Base-by-base conservation (phyloP, 2,113 vertebrate species). In the Pica pica region DNA sequence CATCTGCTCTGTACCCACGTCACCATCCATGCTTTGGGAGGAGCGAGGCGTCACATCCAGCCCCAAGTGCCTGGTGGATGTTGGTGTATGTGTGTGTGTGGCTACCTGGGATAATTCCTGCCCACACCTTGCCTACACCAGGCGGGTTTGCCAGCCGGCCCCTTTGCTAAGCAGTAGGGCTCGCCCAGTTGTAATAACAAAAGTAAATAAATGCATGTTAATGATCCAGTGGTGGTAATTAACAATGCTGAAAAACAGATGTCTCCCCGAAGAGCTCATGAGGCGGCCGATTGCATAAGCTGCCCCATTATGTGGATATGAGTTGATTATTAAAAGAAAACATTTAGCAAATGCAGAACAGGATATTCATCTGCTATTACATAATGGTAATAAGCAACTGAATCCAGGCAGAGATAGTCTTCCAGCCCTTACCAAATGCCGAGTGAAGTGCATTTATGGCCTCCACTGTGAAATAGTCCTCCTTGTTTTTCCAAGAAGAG, bases 291-390 rank as follows among this genome's bases (percentile, higher is more conserved):
- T 97, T 97, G 95, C 97, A 91, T 90, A 95, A 97, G 69, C 67
- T 31, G 42, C 31, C 73, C 92, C 87, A 95, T 96, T 92, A 93
- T 76, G 85, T 55, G 79, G 78, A 26, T 87, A 88, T 20, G 74
- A 91, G 93, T 46, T 57, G 95, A 88, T 96, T 95, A 96, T 96
- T 95, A 96, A 97, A 97, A 97, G 94, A 97, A 97, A 95, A 96
- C 94, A 96, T 96, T 97, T 98, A 97, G 91, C 92, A 89, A 89
- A 94, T 28, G 95, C 93, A 92, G 94, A 91, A 19, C 71, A 78
- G 94, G 87, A 96, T 87, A 89, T 71, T 95, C 79, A 86, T 96
- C 90, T 96, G 73, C 77, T 84, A 56, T 96, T 97, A 89, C 81
- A 89, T 97, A 97, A 97, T 90, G 94, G 74, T 20, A 96, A 94